Conservation (phyloP, 2,113 vertebrate species). For the Vidua macroura region DNA sequence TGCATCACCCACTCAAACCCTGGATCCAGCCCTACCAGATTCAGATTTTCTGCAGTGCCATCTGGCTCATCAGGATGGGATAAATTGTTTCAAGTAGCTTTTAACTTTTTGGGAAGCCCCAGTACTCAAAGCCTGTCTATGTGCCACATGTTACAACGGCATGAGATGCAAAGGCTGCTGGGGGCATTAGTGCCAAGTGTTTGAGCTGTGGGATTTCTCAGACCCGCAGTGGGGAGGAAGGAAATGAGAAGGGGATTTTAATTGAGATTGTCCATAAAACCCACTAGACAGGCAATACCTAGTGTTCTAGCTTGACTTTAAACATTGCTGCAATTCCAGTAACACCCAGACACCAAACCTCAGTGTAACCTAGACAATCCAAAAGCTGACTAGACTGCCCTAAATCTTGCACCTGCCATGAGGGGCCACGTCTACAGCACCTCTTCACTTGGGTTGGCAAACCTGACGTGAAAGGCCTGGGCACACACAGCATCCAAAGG, state of each 20-base stretch:
- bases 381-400: background rate
- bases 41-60: background rate
- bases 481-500: background rate
- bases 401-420: background rate
- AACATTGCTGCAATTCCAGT: background rate
- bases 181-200: too few species aligned
- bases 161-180: background rate
- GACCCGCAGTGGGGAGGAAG: background rate
- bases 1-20: background rate
- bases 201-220: background rate
- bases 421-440: background rate
- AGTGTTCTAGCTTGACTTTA: background rate
- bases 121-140: background rate
- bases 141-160: accelerated
- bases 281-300: background rate
- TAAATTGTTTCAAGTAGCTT: background rate
- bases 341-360: background rate
- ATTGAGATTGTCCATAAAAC: background rate
- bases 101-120: background rate
- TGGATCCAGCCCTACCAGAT: background rate
- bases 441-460: background rate
- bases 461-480: accelerated
- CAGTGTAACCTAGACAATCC: background rate
- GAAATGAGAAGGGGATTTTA: background rate
- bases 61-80: background rate